Evolutionary conservation across 2,888 invertebrate genomes (phyloP), one percentile per base, ranked within the genome.

Genomic region (Sepiola atlantica): DNA sequence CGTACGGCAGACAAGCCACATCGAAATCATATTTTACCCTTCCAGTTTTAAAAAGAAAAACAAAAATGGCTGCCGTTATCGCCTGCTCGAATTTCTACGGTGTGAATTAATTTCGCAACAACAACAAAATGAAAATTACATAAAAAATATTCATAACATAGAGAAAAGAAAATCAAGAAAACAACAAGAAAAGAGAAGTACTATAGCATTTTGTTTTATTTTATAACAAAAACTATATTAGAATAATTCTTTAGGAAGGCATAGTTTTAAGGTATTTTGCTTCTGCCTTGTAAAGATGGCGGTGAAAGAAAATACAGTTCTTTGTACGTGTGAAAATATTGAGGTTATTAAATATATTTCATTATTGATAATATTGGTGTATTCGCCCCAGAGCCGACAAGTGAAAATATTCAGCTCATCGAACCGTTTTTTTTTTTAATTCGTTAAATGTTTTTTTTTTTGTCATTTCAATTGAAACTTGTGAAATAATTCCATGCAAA

Each of bases 201-300:
- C 4, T n/a, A 77, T n/a, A n/a, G 28, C 10, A n/a, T 77, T 77
- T 77, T 77, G 1, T 77, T 77, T 24, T 24, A 16, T 32, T n/a
- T 14, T 4, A 77, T 14, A 77, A 77, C n/a, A 77, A 77, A n/a
- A 18, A 32, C 12, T 77, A 32, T 77, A 32, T 77, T 77, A n/a
- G n/a, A 77, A 32, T 77, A n/a, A 77, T 77, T n/a, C n/a, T n/a
- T 28, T 14, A n/a, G n/a, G n/a, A 77, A 77, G 77, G n/a, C 77
- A 77, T 77, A 77, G 77, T 77, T 77, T 77, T 77, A 77, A 77
- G 77, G n/a, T 77, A n/a, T n/a, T 77, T 77, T 77, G n/a, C 77
- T 77, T 32, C 77, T n/a, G 16, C n/a, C n/a, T 32, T 20, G 18
- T 12, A 16, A 32, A 77, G n/a, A n/a, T 77, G 32, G n/a, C 14